Evolutionary conservation across 1,140 invertebrate genomes (phyloP).

Genomic region (Drosophila quadrilineata): DNA sequence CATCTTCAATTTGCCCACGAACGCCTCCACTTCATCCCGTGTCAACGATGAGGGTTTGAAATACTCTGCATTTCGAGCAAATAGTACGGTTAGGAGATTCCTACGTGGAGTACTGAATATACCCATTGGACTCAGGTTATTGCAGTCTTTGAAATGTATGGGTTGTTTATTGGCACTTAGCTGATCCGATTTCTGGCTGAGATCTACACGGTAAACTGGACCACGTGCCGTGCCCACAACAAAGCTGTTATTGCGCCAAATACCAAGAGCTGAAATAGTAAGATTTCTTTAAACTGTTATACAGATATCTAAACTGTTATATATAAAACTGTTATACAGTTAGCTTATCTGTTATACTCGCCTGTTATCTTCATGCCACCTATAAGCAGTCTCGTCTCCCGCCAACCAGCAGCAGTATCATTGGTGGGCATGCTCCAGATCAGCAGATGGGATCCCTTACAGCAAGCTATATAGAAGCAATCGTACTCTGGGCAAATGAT

Average conservation of each 20-base stretch:
- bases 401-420: conserved; percentile 4
- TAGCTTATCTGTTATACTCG: neutral
- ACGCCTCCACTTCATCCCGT: conserved; percentile 9
- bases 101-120: conserved; percentile 30
- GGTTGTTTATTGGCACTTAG: conserved; percentile 23
- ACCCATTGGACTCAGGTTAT: conserved; percentile 42
- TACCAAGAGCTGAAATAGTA: conserved; percentile 14
- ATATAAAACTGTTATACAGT: neutral
- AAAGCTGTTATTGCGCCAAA: conserved; percentile 4
- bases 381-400: conserved; percentile 37
- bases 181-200: conserved; percentile 24
- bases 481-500: conserved; percentile 3
- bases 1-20: conserved; percentile 51
- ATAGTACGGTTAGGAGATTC: conserved; percentile 41
- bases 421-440: conserved; percentile 34
- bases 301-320: neutral
- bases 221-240: conserved; percentile 26
- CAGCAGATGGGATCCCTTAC: conserved; percentile 57
- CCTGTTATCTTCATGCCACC: conserved; percentile 66
- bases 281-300: neutral
- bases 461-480: conserved; percentile 51
- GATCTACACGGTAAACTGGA: conserved; percentile 15
- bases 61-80: conserved; percentile 52
- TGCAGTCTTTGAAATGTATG: conserved; percentile 1
- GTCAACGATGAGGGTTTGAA: neutral